Evolutionary conservation across 1,140 invertebrate genomes (phyloP).

Genomic region (Belonocnema kinseyi): DNA sequence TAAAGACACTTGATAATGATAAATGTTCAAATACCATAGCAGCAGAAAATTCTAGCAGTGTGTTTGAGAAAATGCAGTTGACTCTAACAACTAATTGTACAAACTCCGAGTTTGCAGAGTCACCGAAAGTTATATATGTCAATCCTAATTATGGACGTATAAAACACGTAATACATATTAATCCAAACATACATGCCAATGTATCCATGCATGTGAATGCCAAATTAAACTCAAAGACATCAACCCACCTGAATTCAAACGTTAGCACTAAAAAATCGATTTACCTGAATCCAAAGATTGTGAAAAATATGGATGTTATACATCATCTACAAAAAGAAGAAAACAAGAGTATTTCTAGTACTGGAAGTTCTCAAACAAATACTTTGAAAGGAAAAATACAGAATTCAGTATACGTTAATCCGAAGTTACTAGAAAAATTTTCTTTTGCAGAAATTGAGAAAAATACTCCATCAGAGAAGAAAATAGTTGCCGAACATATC

Average conservation of each 20-base stretch:
- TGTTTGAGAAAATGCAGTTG: too few species aligned
- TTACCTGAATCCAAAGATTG: constrained; percentile 22
- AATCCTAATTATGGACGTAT: constrained; percentile 58
- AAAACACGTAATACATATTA: constrained; percentile 55
- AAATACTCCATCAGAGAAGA: constrained; percentile 7
- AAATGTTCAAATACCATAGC: too few species aligned
- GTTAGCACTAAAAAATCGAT: background rate
- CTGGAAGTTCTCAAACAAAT: background rate
- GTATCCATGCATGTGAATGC: constrained; percentile 45
- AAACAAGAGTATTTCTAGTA: background rate
- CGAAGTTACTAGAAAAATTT: constrained; percentile 48
- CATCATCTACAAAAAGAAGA: background rate
- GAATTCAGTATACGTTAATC: constrained; percentile 51
- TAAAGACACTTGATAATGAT: too few species aligned
- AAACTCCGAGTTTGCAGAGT: background rate
- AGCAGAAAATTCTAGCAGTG: too few species aligned
- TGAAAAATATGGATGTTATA: background rate
- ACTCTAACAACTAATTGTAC: background rate
- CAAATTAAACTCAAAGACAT: constrained; percentile 38
- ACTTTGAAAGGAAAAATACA: background rate
- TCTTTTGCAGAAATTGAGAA: constrained; percentile 25
- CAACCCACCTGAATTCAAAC: background rate
- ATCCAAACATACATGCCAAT: constrained; percentile 54
- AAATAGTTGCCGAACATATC: background rate
- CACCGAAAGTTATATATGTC: constrained; percentile 49